These are phyloP conservation scores for Cacoxenus indagator DNA, from an alignment of 2,888 invertebrate genomes.

Conservation along the genomic window DNA sequence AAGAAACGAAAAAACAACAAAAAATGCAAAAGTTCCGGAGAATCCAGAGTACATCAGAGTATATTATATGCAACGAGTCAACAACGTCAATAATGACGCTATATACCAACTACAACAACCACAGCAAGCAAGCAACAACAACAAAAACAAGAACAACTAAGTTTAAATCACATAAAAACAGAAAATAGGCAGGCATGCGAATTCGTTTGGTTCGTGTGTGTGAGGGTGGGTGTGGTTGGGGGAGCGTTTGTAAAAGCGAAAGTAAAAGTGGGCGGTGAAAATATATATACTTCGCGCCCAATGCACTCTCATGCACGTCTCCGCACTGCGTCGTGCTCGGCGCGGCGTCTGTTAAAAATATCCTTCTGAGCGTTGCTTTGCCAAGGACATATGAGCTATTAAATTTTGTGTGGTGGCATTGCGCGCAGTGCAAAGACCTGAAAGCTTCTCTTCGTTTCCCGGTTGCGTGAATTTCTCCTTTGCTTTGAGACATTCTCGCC, in stretches of 20 bases:
- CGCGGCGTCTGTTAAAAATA: constrained; percentile 42
- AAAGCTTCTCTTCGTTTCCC: constrained; percentile 36
- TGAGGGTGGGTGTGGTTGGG: background rate
- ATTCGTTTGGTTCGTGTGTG: constrained; percentile 2
- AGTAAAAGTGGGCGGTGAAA: constrained; percentile 53
- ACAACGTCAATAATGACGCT: constrained; percentile 19
- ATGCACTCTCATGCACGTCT: constrained; percentile 24
- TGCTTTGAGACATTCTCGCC: too few species aligned
- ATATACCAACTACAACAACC: constrained; percentile 26
- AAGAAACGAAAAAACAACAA: constrained; percentile 19
- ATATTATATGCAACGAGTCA: constrained; percentile 56
- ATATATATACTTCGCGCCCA: constrained; percentile 5
- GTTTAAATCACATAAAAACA: background rate
- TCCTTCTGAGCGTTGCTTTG: constrained; percentile 65
- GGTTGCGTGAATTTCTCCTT: background rate
- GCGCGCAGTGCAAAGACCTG: constrained; percentile 7
- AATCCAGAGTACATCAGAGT: constrained; percentile 40
- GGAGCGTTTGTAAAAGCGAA: constrained; percentile 37
- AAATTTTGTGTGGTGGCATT: constrained; percentile 57
- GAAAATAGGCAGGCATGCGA: constrained; percentile 10
- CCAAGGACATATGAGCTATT: constrained; percentile 70
- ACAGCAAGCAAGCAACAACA: constrained; percentile 21
- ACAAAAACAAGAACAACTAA: constrained; percentile 1
- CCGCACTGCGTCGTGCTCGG: constrained; percentile 12
- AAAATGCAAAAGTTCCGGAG: constrained; percentile 62